Evolutionary conservation across 1,140 invertebrate genomes (phyloP), one percentile per base, ranked within the genome.

Genomic region (Oscheius sp.): DNA sequence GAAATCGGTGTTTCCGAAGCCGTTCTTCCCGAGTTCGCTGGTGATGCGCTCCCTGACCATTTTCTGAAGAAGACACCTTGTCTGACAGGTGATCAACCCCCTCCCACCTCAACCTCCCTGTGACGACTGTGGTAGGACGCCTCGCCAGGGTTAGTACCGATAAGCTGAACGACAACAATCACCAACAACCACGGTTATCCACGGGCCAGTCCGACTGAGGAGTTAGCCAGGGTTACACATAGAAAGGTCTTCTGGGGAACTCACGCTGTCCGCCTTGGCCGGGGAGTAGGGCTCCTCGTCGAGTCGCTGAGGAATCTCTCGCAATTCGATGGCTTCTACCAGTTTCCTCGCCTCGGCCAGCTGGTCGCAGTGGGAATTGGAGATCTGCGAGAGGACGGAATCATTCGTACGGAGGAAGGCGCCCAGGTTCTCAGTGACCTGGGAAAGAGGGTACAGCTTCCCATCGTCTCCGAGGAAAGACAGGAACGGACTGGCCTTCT

Each of bases 381-480:
- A 46, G 32, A 71, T 71, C 3, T 29, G 31, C 13, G 4, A 4
- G 2, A 46, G 15, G 20, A 71, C 18, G 23, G 3, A 10, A 28
- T 71, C 68, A 49, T 69, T 36, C 4, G 36, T 36, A 36, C 64
- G 66, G 23, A 68, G 67, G 29, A 38, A 71, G 13, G 68, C 68
- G 18, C 36, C 62, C 3, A 71, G 4, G 29, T 71, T 46, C 42
- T 71, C 31, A 20, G 42, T 46, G 15, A 59, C 66, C 23, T 20
- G 13, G 31, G 32, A 61, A 3, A 71, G 26, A 3, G 31, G 29
- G 42, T 71, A 71, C 59, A 32, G 28, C n/a, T 32, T 3, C 3
- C 18, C 10, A 34, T 71, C 68, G 32, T 71, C 35, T 23, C 66
- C 68, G 2, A 18, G 31, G 68, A 71, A 71, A 18, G n/a, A 18